Evolutionary conservation across 2,888 invertebrate genomes (phyloP).

Genomic region (Thelaira solivaga): DNA sequence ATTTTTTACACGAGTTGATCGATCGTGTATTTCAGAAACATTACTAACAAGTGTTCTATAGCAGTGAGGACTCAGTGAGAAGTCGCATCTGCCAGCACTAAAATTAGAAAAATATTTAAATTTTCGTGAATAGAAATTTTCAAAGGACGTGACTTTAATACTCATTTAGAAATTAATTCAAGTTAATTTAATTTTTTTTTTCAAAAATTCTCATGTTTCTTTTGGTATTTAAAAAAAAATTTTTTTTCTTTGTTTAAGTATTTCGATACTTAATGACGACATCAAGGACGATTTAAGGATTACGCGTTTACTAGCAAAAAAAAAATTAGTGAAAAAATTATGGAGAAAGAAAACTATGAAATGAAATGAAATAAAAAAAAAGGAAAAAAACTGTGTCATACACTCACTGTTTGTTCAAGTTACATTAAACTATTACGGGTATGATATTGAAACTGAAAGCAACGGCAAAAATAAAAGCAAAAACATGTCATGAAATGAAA

Average conservation of each 20-base stretch:
- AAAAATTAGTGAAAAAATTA: slow-evolving; percentile 2
- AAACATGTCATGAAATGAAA: slow-evolving; percentile 1
- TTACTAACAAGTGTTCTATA: no score
- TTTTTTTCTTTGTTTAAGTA: not conserved
- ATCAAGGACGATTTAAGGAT: slow-evolving; percentile 69
- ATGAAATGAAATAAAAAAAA: no score
- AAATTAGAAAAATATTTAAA: no score
- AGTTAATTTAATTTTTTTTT: no score
- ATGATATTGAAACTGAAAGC: slow-evolving; percentile 34
- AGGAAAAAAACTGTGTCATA: slow-evolving; percentile 58
- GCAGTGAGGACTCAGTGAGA: no score
- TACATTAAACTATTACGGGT: not conserved
- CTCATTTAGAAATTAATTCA: no score
- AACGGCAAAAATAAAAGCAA: not conserved
- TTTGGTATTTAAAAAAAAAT: no score
- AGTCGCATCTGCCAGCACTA: no score
- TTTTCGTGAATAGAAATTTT: no score
- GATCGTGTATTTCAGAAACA: no score
- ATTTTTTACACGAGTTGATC: no score
- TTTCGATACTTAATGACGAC: slow-evolving; percentile 69
- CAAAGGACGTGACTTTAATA: no score
- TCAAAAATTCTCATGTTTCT: slow-evolving; percentile 12
- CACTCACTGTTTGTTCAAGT: slow-evolving; percentile 5
- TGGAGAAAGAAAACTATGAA: slow-evolving; percentile 13
- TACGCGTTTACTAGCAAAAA: slow-evolving; percentile 46